A percentile compares a stretch with the other conserved stretches of the same genome.
Conservation (phyloP, 2,113 vertebrate genomes). For the Cebidichthys violaceus region DNA sequence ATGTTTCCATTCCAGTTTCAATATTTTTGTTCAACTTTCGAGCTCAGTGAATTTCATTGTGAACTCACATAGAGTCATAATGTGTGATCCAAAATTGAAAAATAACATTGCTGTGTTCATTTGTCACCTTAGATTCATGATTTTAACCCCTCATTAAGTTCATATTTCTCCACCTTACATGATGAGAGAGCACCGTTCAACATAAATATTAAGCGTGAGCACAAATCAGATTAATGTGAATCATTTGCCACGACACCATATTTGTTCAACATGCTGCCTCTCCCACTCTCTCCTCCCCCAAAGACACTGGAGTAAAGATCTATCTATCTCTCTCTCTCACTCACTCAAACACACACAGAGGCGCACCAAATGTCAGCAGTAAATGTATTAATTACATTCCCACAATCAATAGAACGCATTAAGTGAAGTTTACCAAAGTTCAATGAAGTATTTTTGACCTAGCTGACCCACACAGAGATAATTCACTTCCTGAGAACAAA, state of each 20-base stretch:
- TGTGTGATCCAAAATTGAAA: neutral
- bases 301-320: conserved; percentile 18
- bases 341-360: conserved; percentile 14
- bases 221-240: neutral
- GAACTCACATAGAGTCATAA: neutral
- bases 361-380: conserved; percentile 44
- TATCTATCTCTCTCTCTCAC: neutral
- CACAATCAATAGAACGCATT: conserved; percentile 55
- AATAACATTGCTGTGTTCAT: neutral
- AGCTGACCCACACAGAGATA: conserved; percentile 18
- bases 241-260: neutral
- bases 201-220: neutral
- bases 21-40: neutral
- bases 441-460: conserved; percentile 43
- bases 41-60: conserved; percentile 1
- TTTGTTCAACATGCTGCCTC: neutral
- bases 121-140: neutral
- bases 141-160: neutral
- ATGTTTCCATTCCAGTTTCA: neutral
- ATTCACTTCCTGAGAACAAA: conserved; percentile 31
- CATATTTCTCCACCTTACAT: neutral
- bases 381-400: conserved; percentile 42
- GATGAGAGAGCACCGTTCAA: neutral
- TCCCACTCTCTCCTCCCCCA: neutral
- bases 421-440: conserved; percentile 33